phyloP scores from a whole-genome alignment of 2,888 invertebrate species.

The Scrobipalpa atriplicella region DNA sequence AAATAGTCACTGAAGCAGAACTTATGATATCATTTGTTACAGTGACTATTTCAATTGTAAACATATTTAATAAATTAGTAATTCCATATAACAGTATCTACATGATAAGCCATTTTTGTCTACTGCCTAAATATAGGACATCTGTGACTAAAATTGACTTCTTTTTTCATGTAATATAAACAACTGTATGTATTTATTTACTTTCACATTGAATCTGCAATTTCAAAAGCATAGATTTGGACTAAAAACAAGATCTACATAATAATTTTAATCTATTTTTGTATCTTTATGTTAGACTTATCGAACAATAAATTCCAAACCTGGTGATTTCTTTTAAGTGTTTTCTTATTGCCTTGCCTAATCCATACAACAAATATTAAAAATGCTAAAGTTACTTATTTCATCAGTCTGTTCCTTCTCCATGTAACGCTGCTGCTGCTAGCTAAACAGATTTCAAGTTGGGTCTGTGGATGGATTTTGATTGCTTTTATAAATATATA shows the following conservation, averaged over 20 bases:
- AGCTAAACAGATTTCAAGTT: too few species aligned
- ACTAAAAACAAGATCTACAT: conserved; percentile 56
- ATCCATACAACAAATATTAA: too few species aligned
- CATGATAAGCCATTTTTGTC: conserved; percentile 46
- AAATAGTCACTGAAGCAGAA: conserved; percentile 39
- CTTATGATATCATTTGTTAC: conserved; percentile 36
- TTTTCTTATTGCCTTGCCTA: background rate
- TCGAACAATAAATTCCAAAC: conserved; percentile 62
- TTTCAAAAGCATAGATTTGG: conserved; percentile 35
- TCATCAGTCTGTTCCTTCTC: too few species aligned
- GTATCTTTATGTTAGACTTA: conserved; percentile 72
- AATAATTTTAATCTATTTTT: conserved; percentile 74
- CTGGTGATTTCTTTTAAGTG: conserved; percentile 30
- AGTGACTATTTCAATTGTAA: conserved; percentile 49
- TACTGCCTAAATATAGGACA: conserved; percentile 42
- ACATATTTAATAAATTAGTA: conserved; percentile 48
- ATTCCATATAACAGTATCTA: conserved; percentile 45
- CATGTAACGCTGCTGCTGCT: too few species aligned
- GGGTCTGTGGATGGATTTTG: too few species aligned
- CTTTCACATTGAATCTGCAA: conserved; percentile 43
- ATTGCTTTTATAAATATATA: too few species aligned
- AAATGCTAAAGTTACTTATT: too few species aligned
- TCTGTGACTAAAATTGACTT: background rate
- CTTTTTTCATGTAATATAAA: background rate
- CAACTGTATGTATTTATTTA: conserved; percentile 29